Conservation (phyloP, 2,797 vertebrate species). For the Lagodon rhomboides region DNA sequence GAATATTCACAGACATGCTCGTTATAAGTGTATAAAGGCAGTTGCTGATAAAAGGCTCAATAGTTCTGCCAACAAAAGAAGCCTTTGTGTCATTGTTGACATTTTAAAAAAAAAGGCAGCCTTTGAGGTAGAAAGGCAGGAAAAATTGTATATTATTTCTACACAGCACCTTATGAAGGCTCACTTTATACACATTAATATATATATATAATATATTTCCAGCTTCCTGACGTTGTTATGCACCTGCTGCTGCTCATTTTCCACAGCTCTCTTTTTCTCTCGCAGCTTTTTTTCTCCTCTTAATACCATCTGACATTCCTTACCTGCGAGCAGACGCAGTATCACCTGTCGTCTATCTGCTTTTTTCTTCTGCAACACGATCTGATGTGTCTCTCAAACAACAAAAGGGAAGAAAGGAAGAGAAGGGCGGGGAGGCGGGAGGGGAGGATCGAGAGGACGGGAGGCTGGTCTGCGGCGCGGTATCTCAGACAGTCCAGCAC, state of each 20-base stretch:
- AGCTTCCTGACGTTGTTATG: constrained; percentile 26
- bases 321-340: constrained; percentile 59
- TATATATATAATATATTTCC: too few species aligned
- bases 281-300: constrained; percentile 25
- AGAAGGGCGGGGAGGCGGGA: constrained; percentile 17
- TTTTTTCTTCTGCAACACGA: constrained; percentile 76
- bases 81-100: too few species aligned
- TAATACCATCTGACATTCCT: constrained; percentile 72
- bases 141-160: neutral
- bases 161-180: neutral
- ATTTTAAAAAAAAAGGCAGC: too few species aligned
- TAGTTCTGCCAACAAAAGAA: too few species aligned
- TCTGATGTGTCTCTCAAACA: constrained; percentile 77
- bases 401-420: constrained; percentile 70
- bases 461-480: constrained; percentile 42
- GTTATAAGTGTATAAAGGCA: too few species aligned
- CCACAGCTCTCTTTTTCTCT: constrained; percentile 11
- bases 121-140: too few species aligned
- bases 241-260: constrained; percentile 35
- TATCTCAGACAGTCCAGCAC: constrained; percentile 74
- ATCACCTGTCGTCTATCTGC: constrained; percentile 67
- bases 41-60: too few species aligned
- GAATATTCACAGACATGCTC: too few species aligned
- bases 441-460: constrained; percentile 34
- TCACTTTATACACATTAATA: constrained; percentile 15